Evolutionary conservation across 2,797 vertebrate species (phyloP).

Genomic region (Paratrypauchen microcephalus): DNA sequence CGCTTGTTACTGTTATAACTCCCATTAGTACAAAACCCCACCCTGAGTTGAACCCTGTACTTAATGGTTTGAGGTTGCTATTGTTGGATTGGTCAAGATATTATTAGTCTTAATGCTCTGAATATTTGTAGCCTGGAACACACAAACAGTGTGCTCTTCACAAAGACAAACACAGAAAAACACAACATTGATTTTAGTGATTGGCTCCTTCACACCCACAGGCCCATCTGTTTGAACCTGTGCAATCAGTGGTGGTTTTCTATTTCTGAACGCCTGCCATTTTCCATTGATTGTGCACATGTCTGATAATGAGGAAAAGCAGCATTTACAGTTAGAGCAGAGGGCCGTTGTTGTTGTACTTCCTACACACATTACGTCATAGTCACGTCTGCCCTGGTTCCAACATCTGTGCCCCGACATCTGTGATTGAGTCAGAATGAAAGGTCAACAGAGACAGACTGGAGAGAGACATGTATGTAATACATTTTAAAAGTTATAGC

Average conservation of each 20-base stretch:
- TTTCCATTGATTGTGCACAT: conserved; percentile 65
- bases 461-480: conserved; percentile 15
- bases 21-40: background rate
- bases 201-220: conserved; percentile 69
- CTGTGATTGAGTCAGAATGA: conserved; percentile 37
- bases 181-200: conserved; percentile 65
- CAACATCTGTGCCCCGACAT: conserved; percentile 64
- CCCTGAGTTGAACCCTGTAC: background rate
- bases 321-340: conserved; percentile 41
- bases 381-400: conserved; percentile 45
- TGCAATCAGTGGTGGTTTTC: conserved; percentile 64
- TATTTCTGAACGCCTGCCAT: conserved; percentile 60
- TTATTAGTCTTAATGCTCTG: background rate
- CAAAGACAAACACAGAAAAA: conserved; percentile 48
- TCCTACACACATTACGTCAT: conserved; percentile 50
- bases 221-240: conserved; percentile 62
- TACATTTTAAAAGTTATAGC: background rate
- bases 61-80: background rate
- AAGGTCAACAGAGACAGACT: conserved; percentile 63
- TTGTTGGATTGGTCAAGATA: conserved; percentile 9
- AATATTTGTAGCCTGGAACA: conserved; percentile 15
- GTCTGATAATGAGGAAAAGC: conserved; percentile 61
- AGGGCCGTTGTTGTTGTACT: conserved; percentile 48
- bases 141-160: conserved; percentile 28
- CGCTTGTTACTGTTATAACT: background rate